These are phyloP conservation scores for Hyposoter dolosus DNA, from an alignment of 2,888 invertebrate genomes.

Conservation along the genomic window DNA sequence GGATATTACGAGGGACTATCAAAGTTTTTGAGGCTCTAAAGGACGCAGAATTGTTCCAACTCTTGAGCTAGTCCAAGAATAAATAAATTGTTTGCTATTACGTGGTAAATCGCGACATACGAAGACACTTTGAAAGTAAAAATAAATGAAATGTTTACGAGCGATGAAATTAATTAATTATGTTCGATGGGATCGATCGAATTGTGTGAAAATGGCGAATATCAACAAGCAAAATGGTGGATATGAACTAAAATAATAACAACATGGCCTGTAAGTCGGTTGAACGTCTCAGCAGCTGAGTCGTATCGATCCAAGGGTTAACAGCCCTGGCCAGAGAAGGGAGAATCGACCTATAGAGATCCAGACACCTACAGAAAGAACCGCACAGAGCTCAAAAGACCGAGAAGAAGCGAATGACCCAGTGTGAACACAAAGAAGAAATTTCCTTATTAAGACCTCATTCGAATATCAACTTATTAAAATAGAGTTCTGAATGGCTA, in stretches of 20 bases:
- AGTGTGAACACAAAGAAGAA: background rate
- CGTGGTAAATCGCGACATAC: background rate
- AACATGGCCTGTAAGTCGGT: constrained; percentile 33
- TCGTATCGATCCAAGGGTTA: constrained; percentile 63
- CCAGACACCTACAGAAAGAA: constrained; percentile 13
- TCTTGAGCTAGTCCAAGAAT: background rate
- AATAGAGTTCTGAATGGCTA: background rate
- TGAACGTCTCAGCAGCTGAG: constrained; percentile 14
- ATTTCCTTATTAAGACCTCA: background rate
- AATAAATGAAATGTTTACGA: no score
- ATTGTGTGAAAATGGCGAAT: constrained; percentile 9
- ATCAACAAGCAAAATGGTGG: background rate
- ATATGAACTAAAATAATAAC: background rate
- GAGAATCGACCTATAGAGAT: constrained; percentile 48
- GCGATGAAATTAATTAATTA: background rate
- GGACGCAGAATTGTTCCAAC: background rate
- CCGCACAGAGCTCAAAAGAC: background rate
- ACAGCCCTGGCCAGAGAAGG: constrained; percentile 54
- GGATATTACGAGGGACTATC: background rate
- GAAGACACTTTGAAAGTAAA: background rate
- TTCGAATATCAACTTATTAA: background rate
- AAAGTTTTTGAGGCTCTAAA: background rate
- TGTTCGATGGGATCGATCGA: constrained; percentile 30
- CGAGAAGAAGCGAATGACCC: background rate
- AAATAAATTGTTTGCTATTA: background rate